phyloP scores from a whole-genome alignment of 1,140 invertebrate species.

The Melipona quadrifasciata region DNA sequence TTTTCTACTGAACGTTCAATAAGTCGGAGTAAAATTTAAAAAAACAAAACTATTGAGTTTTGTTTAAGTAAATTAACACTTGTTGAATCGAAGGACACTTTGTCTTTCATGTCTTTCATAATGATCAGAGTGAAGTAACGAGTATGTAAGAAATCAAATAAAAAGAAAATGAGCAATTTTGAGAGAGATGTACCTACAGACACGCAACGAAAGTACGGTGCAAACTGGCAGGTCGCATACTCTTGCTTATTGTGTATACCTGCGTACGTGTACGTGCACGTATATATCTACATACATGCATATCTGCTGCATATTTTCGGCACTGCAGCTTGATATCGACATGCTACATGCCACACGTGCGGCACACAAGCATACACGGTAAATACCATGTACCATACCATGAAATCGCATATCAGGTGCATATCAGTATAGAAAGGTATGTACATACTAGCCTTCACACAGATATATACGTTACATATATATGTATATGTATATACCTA shows the following conservation, averaged over 20 bases:
- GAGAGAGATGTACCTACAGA: not conserved
- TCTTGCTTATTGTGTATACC: not conserved
- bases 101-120: not conserved
- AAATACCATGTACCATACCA: constrained; percentile 1
- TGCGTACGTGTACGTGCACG: not conserved
- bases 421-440: not conserved
- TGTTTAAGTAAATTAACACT: no score
- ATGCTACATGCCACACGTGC: constrained; percentile 28
- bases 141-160: not conserved
- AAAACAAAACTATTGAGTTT: no score
- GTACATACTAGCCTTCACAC: not conserved
- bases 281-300: not conserved
- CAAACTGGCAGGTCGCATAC: constrained; percentile 20
- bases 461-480: not conserved
- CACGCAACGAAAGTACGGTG: not conserved
- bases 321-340: constrained; percentile 39
- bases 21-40: no score
- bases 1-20: no score
- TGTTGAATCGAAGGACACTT: no score
- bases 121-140: no score
- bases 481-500: not conserved
- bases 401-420: constrained; percentile 13
- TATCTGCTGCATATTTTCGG: constrained; percentile 30
- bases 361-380: not conserved
- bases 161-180: constrained; percentile 1